phyloP scores from a whole-genome alignment of 2,888 invertebrate species.

The Phymatocera aterrima region DNA sequence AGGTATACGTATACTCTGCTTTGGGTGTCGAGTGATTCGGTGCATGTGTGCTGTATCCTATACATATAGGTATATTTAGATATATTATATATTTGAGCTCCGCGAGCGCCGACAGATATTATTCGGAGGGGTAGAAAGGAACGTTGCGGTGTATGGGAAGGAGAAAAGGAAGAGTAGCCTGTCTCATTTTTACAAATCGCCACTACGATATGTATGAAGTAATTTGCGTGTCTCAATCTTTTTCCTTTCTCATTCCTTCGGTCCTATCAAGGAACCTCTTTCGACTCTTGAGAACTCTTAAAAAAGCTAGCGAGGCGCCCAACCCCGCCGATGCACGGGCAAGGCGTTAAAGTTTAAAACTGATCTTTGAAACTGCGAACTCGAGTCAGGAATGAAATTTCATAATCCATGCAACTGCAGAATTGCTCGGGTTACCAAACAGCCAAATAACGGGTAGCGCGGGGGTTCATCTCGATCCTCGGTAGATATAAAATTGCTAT shows the following conservation, averaged over 20 bases:
- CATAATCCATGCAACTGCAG: constrained; percentile 25
- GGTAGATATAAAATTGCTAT: neutral
- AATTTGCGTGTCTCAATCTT: constrained; percentile 31
- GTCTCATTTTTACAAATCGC: constrained; percentile 30
- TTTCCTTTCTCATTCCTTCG: constrained; percentile 28
- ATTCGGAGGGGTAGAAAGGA: constrained; percentile 8
- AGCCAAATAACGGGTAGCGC: neutral
- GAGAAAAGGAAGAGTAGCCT: constrained; percentile 12
- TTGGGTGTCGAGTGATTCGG: neutral
- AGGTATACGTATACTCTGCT: neutral
- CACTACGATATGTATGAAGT: constrained; percentile 38
- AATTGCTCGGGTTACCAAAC: neutral
- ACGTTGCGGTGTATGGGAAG: neutral
- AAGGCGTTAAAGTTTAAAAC: constrained; percentile 23
- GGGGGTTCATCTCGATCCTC: neutral
- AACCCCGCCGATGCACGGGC: neutral
- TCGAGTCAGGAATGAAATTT: constrained; percentile 15
- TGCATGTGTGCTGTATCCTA: neutral
- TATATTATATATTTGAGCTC: neutral
- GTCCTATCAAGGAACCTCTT: constrained; percentile 23
- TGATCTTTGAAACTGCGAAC: constrained; percentile 17
- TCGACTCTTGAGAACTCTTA: constrained; percentile 22
- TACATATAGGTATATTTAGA: neutral
- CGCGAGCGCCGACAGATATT: neutral
- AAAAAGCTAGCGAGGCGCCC: neutral